phyloP scores from a whole-genome alignment of 2,797 vertebrate genomes.

The Argyrosomus regius region DNA sequence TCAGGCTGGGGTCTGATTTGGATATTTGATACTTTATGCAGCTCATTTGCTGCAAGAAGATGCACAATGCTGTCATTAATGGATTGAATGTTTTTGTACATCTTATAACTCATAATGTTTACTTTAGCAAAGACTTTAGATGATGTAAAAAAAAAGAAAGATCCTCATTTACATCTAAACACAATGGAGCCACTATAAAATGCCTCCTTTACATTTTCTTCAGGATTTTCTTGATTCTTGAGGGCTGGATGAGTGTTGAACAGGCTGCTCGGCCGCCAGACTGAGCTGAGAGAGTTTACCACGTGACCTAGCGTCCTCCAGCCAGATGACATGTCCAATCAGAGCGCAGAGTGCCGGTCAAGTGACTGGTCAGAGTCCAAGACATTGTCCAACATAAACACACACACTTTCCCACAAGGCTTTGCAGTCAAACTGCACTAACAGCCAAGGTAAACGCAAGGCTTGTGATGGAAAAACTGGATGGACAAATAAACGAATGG shows the following conservation, averaged over 20 bases:
- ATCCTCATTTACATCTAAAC: not conserved
- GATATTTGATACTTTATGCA: not conserved
- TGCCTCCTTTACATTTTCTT: not conserved
- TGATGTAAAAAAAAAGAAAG: not conserved
- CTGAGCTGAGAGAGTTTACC: constrained; percentile 33
- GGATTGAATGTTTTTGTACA: no score
- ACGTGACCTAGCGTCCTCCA: constrained; percentile 49
- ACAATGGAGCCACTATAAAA: not conserved
- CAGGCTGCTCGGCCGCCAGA: constrained; percentile 1
- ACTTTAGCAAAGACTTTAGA: no score
- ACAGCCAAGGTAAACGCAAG: constrained; percentile 80
- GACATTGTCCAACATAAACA: constrained; percentile 82
- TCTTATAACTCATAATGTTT: no score
- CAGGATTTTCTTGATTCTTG: not conserved
- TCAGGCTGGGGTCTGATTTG: not conserved
- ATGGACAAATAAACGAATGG: constrained; percentile 59
- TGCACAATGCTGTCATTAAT: not conserved
- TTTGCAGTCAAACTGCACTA: constrained; percentile 62
- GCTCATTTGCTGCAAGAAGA: not conserved
- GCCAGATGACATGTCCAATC: constrained; percentile 54
- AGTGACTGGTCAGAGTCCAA: constrained; percentile 66
- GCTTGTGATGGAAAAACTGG: constrained; percentile 80
- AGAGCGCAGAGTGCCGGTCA: constrained; percentile 37
- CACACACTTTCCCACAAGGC: constrained; percentile 81
- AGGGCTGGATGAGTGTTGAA: not conserved